A percentile compares a stretch with the other conserved stretches of the same genome.
phyloP scores from a whole-genome alignment of 2,888 invertebrate species.

The Sialis fuliginosa region DNA sequence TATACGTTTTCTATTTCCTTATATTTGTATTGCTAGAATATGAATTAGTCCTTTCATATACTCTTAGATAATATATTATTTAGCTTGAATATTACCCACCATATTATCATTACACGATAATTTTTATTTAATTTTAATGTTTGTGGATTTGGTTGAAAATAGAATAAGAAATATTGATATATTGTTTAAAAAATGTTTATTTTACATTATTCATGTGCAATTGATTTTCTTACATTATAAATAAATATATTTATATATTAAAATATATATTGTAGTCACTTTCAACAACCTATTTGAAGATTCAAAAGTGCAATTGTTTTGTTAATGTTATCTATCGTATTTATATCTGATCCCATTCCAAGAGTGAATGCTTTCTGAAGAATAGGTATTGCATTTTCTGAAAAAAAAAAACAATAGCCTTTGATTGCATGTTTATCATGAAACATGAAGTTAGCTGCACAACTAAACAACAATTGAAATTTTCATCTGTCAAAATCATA shows the following conservation, averaged over 20 bases:
- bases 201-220: background rate
- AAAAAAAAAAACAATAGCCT: slow-evolving; percentile 14
- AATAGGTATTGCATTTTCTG: slow-evolving; percentile 64
- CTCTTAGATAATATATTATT: no score
- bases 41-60: no score
- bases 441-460: background rate
- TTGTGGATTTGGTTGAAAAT: no score
- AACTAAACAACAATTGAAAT: background rate
- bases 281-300: slow-evolving; percentile 62
- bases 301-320: slow-evolving; percentile 68
- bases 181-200: background rate
- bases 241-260: background rate
- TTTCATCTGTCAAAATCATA: background rate
- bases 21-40: no score
- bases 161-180: background rate
- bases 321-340: slow-evolving; percentile 56
- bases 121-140: no score
- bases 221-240: no score
- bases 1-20: no score
- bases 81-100: no score
- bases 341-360: slow-evolving; percentile 61
- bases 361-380: slow-evolving; percentile 67
- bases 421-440: background rate
- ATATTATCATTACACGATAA: no score
- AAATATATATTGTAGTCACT: background rate